Evolutionary conservation across 2,113 vertebrate genomes (phyloP).

Genomic region (Macaca nemestrina): DNA sequence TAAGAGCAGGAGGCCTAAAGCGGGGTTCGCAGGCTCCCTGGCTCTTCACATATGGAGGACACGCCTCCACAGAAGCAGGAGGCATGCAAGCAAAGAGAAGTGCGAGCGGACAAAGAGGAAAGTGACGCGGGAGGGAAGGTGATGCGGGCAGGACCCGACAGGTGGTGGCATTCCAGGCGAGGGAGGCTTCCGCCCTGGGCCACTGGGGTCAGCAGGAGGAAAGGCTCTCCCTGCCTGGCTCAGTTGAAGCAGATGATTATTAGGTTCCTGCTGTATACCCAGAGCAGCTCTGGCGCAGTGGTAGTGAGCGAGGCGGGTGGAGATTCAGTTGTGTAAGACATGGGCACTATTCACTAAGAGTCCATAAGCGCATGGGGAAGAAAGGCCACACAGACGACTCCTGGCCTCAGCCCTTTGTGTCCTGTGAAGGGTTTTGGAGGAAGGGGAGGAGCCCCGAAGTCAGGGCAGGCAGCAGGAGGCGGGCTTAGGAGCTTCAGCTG

Average conservation of each 20-base stretch:
- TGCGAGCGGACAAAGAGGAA: not conserved
- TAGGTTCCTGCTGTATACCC: not conserved
- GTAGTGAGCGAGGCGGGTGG: accelerated
- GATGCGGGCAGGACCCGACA: not conserved
- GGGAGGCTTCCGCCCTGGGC: not conserved
- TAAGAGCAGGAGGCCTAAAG: not conserved
- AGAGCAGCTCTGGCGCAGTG: not conserved
- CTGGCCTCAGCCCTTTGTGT: not conserved
- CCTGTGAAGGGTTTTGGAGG: not conserved
- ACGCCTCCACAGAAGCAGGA: not conserved
- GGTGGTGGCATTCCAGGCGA: not conserved
- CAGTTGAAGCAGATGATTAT: not conserved
- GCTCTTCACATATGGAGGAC: not conserved
- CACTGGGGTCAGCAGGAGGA: not conserved
- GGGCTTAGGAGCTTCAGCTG: not conserved
- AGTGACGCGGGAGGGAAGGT: not conserved
- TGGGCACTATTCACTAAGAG: not conserved
- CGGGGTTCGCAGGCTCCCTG: no score
- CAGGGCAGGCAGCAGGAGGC: not conserved
- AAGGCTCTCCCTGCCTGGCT: not conserved
- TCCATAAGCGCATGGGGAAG: not conserved
- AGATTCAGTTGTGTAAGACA: not conserved
- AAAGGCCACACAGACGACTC: not conserved
- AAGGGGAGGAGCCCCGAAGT: not conserved
- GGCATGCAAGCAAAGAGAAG: not conserved